These are phyloP conservation scores for Nothocercus julius DNA, from an alignment of 2,113 vertebrate genomes.

Conservation along the genomic window DNA sequence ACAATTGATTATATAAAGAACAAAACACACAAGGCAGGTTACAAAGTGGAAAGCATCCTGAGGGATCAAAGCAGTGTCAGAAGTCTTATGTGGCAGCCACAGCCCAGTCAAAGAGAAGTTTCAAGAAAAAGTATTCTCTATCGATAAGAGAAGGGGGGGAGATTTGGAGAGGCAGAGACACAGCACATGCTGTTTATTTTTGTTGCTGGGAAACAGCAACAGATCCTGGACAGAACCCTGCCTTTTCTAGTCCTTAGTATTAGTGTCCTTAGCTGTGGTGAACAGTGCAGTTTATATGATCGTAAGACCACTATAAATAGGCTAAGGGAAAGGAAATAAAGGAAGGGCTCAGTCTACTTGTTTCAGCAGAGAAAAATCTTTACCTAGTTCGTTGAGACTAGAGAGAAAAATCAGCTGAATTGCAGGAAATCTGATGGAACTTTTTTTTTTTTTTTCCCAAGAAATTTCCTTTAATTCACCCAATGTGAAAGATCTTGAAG, in stretches of 20 bases:
- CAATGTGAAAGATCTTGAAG: background rate
- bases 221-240: background rate
- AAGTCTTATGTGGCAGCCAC: background rate
- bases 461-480: background rate
- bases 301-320: no score
- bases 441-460: background rate
- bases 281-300: no score
- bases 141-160: accelerated
- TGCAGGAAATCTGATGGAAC: background rate
- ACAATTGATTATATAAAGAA: background rate
- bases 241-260: background rate
- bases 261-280: background rate
- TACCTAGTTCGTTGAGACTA: background rate
- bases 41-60: background rate
- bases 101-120: background rate
- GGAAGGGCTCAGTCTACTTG: background rate
- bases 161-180: background rate
- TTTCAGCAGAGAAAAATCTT: background rate
- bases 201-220: background rate
- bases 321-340: no score
- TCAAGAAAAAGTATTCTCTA: background rate
- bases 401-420: background rate
- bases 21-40: background rate
- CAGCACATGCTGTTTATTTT: background rate
- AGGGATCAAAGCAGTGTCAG: background rate